phyloP scores from a whole-genome alignment of 2,888 invertebrate genomes.

The Cerastis rubricosa region DNA sequence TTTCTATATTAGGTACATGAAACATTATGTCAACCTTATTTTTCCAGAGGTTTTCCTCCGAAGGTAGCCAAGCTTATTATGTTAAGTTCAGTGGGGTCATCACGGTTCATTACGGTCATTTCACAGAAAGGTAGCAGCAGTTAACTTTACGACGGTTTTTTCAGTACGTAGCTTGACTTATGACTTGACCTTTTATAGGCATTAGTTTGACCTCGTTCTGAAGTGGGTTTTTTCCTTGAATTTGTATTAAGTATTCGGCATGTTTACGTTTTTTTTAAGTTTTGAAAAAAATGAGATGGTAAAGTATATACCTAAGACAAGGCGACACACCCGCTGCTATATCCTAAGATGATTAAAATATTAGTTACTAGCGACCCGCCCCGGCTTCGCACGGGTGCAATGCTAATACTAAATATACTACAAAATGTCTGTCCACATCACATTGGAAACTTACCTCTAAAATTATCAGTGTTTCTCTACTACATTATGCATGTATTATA shows the following conservation, averaged over 20 bases:
- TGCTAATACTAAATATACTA: too few species aligned
- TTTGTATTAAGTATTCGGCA: background rate
- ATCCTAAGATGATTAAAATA: background rate
- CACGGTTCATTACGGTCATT: constrained; percentile 54
- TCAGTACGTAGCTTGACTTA: constrained; percentile 47
- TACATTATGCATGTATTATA: too few species aligned
- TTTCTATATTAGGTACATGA: constrained; percentile 10
- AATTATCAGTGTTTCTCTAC: too few species aligned
- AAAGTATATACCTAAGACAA: background rate
- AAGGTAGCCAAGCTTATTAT: constrained; percentile 54
- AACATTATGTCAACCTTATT: constrained; percentile 32
- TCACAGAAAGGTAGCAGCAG: constrained; percentile 44
- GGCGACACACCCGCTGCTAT: background rate
- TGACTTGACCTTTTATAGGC: constrained; percentile 49
- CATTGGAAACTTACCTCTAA: too few species aligned
- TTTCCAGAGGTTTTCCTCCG: constrained; percentile 50
- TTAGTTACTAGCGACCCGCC: background rate
- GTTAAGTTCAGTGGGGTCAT: constrained; percentile 59
- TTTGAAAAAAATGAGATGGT: background rate
- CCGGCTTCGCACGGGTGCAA: too few species aligned
- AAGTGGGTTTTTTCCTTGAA: constrained; percentile 10
- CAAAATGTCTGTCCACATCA: too few species aligned
- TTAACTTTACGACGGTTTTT: constrained; percentile 49
- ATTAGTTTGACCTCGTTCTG: constrained; percentile 43
- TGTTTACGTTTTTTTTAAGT: background rate